Evolutionary conservation across 1,140 invertebrate species (phyloP), one percentile per base, ranked within the genome.

Genomic region (Drosophila eugracilis): DNA sequence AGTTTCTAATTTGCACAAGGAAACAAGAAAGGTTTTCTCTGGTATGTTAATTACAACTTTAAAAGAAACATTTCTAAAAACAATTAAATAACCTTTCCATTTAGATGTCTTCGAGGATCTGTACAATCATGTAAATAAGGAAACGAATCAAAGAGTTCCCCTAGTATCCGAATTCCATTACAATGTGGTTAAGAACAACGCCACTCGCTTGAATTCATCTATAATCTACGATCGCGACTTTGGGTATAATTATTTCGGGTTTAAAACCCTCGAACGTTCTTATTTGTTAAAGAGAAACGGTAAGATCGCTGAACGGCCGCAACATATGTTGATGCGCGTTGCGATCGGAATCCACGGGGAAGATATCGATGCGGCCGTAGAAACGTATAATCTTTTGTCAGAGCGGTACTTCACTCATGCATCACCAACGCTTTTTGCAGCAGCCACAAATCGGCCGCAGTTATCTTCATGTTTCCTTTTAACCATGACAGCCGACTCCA

Each of bases 321-420:
- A 99, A 88, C 98, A 99, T 66, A 98, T 99, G 98, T 92, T 99
- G 42, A 99, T 99, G 99, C 93, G 99, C 88, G 98, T 99, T 10
- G 92, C 99, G 19, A 96, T 99, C 66, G 99, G 98, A 12, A 99
- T 99, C 81, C 99, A 99, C 92, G 96, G 96, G 9, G 95, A 98
- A 72, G 96, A 99, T 89, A 96, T 99, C 55, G 96, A 98, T 75
- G 93, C 95, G 22, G 98, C 95, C 19, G 98, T 99, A 77, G 97
- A 99, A 93, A 99, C 99, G 0, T 99, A 99, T 91, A 98, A 99
- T 92, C 93, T 97, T 36, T 92, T 99, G 63, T 99, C 98, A 0
- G 97, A 99, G 90, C 95, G 96, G 85, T 99, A 97, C 93, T 99
- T 99, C 90, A 99, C 98, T 1, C 99, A 99, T 93, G 98, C 98